These are phyloP conservation scores for Athetis lepigone DNA, from an alignment of 2,888 invertebrate species.

Conservation along the genomic window DNA sequence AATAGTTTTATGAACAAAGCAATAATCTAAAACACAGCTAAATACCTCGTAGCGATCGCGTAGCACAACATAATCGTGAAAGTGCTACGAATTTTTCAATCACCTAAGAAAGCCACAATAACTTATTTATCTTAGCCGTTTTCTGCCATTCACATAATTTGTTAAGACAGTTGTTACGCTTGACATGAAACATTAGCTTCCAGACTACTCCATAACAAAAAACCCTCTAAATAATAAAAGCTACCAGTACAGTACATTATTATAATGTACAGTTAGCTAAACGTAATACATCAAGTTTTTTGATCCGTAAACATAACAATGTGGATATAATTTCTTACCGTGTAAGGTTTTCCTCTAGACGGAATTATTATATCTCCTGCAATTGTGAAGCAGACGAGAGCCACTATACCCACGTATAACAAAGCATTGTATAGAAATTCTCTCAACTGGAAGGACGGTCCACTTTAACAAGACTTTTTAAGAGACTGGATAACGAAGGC, in stretches of 20 bases:
- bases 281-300: conserved; percentile 44
- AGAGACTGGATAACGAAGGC: conserved; percentile 63
- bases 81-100: conserved; percentile 55
- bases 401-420: conserved; percentile 59
- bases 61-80: conserved; percentile 24
- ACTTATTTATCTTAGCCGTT: conserved; percentile 34
- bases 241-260: conserved; percentile 22
- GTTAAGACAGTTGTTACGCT: conserved; percentile 18
- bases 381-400: conserved; percentile 58
- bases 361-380: conserved; percentile 59
- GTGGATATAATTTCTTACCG: conserved; percentile 53
- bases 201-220: conserved; percentile 27
- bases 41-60: conserved; percentile 4
- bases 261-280: conserved; percentile 45
- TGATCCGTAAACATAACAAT: conserved; percentile 51
- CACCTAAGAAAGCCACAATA: conserved; percentile 18
- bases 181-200: conserved; percentile 36
- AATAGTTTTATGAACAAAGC: conserved; percentile 1
- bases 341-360: conserved; percentile 43
- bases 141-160: conserved; percentile 28
- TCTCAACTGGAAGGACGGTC: conserved; percentile 60
- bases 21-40: conserved; percentile 7
- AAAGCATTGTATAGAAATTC: conserved; percentile 61
- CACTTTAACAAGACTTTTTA: conserved; percentile 64
- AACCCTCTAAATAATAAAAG: conserved; percentile 32